Evolutionary conservation across 1,140 invertebrate species (phyloP).

Genomic region (Dufourea novaeangliae): DNA sequence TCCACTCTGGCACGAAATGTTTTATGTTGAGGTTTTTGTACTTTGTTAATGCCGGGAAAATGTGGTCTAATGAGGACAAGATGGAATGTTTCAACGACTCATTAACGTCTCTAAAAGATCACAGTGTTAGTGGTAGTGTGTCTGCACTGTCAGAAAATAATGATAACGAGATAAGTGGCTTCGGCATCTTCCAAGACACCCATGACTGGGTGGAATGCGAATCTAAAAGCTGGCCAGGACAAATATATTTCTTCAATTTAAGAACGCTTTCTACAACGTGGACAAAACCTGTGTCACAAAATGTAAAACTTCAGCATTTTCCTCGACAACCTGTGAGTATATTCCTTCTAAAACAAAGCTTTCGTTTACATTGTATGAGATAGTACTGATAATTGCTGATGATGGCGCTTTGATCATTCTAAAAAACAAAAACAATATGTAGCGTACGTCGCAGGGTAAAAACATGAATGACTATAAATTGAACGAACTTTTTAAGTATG

Average conservation of each 20-base stretch:
- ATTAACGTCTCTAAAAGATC: no score
- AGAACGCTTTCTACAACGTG: constrained; percentile 51
- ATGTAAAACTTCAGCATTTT: constrained; percentile 4
- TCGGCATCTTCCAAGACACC: constrained; percentile 59
- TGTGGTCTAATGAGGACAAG: background rate
- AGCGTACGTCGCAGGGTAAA: no score
- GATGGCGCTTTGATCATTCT: no score
- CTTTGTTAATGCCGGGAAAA: background rate
- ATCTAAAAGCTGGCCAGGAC: constrained; percentile 49
- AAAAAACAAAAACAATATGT: no score
- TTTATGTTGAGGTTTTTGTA: background rate
- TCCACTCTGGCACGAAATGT: background rate
- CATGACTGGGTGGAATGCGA: constrained; percentile 63
- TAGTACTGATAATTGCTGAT: no score
- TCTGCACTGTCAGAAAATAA: background rate
- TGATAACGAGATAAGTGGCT: constrained; percentile 15
- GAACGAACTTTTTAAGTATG: no score
- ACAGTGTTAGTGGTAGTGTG: no score
- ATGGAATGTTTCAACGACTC: background rate
- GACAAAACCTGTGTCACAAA: constrained; percentile 43
- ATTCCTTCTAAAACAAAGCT: background rate
- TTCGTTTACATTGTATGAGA: no score
- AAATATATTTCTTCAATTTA: constrained; percentile 52
- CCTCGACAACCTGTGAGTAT: background rate
- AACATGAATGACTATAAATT: no score